Evolutionary conservation across 2,113 vertebrate genomes (phyloP).

Genomic region (Heterotis niloticus): DNA sequence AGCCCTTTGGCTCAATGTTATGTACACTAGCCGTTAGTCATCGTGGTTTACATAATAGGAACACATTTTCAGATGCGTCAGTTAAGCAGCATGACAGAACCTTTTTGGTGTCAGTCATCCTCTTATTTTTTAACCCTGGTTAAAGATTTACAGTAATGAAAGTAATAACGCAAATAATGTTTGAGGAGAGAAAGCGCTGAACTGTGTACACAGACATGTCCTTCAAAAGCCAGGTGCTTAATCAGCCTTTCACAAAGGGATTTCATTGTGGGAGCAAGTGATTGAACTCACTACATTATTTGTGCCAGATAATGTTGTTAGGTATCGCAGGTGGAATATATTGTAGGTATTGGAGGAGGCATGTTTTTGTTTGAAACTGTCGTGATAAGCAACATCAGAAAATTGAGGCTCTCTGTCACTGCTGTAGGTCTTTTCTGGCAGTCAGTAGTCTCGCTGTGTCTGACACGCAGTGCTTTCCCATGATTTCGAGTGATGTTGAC

Average conservation of each 20-base stretch:
- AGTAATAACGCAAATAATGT: background rate
- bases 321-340: too few species aligned
- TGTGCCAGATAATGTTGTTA: too few species aligned
- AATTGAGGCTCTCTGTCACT: too few species aligned
- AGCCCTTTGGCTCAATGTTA: background rate
- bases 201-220: background rate
- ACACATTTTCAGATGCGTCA: background rate
- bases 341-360: too few species aligned
- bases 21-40: background rate
- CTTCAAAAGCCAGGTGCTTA: background rate
- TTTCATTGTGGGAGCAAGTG: background rate
- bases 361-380: too few species aligned
- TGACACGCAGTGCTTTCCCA: too few species aligned
- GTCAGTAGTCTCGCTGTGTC: too few species aligned
- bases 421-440: too few species aligned
- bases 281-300: background rate
- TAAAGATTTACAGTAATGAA: background rate
- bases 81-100: background rate
- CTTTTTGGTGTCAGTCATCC: background rate
- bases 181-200: background rate
- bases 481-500: too few species aligned
- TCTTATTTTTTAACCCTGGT: background rate
- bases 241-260: background rate
- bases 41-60: background rate
- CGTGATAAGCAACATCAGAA: too few species aligned